Percentiles rank a stretch among this genome's conserved stretches.
These are phyloP conservation scores for Nannoperca obscura DNA, from an alignment of 2,797 vertebrate genomes.

Conservation along the genomic window DNA sequence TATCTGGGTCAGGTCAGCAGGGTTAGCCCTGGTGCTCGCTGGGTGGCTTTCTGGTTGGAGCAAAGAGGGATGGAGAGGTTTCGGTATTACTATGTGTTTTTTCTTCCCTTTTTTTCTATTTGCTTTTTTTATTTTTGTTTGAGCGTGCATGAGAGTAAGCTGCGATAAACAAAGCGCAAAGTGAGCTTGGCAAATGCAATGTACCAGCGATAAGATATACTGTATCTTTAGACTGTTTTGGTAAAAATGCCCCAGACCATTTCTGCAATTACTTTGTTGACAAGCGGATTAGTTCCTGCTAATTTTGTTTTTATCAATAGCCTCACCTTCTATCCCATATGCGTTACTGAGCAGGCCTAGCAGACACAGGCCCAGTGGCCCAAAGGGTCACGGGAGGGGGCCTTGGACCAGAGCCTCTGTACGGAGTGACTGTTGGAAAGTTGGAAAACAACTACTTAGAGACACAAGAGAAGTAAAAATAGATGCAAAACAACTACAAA, in stretches of 20 bases:
- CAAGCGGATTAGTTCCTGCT: conserved; percentile 43
- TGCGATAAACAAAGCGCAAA: conserved; percentile 43
- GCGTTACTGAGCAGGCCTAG: conserved; percentile 17
- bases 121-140: background rate
- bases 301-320: conserved; percentile 50
- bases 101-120: conserved; percentile 17
- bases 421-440: background rate
- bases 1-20: conserved; percentile 86
- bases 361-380: background rate
- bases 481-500: background rate
- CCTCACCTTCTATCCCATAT: conserved; percentile 10
- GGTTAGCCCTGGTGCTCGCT: conserved; percentile 75
- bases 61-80: conserved; percentile 37
- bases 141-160: conserved; percentile 24
- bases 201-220: conserved; percentile 23
- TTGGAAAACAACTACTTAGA: background rate
- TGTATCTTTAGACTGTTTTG: conserved; percentile 31
- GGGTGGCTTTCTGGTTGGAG: conserved; percentile 77
- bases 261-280: conserved; percentile 53
- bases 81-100: conserved; percentile 45
- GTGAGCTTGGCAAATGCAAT: conserved; percentile 19
- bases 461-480: background rate
- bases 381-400: conserved; percentile 1
- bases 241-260: conserved; percentile 45
- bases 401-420: background rate